Evolutionary conservation across 2,113 vertebrate species (phyloP), one percentile per base, ranked within the genome.

Genomic region (Lucifuga dentata): DNA sequence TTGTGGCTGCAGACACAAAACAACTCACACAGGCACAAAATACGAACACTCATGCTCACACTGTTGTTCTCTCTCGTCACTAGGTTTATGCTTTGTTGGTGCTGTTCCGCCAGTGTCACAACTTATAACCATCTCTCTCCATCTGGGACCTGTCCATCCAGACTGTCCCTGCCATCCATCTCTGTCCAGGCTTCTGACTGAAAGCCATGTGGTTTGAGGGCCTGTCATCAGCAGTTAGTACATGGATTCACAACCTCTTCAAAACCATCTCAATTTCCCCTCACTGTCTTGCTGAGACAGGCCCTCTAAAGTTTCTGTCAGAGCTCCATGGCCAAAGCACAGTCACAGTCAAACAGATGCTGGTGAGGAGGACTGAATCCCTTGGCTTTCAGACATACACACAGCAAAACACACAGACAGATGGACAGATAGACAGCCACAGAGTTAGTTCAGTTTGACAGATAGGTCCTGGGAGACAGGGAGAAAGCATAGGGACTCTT

Each of bases 231-330:
- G 32, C 68, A 57, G 72, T 59, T 64, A 55, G 56, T 67, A 73
- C 55, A 61, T 67, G 55, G 60, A 81, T 73, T 78, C 78, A 76
- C 73, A 72, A 62, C 78, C 67, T 66, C 61, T 76, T 76, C 84
- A 67, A 73, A 80, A 70, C 60, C 74, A 55, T 76, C 77, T 85
- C 83, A 76, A 53, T 85, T 80, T 84, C 62, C 66, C 56, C 43
- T 70, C 57, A 56, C 48, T 64, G 64, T 67, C 79, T 86, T 55
- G 39, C 58, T 83, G 58, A 74, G 74, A 70, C 74, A 70, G 77
- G 53, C 62, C 16, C 50, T 83, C 65, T 81, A 71, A 80, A 80
- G 73, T 76, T 78, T 78, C 61, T 66, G 77, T 83, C 76, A 69
- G 38, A 32, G 51, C 50, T 71, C 40, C 64, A 24, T 43, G 50